Evolutionary conservation across 2,797 vertebrate species (phyloP).

Genomic region (Tinamus major): DNA sequence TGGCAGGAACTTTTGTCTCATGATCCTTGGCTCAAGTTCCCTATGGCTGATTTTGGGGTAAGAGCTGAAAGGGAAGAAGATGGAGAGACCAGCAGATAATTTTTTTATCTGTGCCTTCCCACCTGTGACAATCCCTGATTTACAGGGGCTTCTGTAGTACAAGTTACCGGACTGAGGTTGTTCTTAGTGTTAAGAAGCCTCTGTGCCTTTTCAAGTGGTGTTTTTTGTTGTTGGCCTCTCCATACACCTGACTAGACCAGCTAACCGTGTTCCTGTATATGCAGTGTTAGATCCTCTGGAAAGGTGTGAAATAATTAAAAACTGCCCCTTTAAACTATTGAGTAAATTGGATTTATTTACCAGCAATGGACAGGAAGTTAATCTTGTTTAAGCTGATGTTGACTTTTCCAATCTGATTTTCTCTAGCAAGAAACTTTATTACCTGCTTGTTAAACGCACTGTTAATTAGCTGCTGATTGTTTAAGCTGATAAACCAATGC

Average conservation of each 20-base stretch:
- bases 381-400: slow-evolving; percentile 64
- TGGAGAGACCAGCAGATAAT: not conserved
- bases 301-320: slow-evolving; percentile 48
- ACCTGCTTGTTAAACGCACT: slow-evolving; percentile 31
- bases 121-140: not conserved
- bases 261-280: not conserved
- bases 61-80: not conserved
- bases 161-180: not conserved
- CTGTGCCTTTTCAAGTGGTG: not conserved
- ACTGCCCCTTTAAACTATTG: slow-evolving; percentile 39
- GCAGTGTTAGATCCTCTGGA: not conserved
- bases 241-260: accelerated
- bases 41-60: not conserved
- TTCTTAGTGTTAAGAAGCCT: accelerated
- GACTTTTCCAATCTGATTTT: slow-evolving; percentile 71
- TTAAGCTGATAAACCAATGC: slow-evolving; percentile 56
- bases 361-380: slow-evolving; percentile 41
- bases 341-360: slow-evolving; percentile 63
- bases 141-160: not conserved
- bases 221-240: not conserved
- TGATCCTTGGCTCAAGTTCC: accelerated
- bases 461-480: slow-evolving; percentile 61
- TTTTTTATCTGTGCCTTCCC: not conserved
- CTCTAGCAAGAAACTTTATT: slow-evolving; percentile 57
- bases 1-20: not conserved